A percentile compares a stretch with the other conserved stretches of the same genome.
Evolutionary conservation across 2,113 vertebrate species (phyloP).

Genomic region (Bufo bufo): DNA sequence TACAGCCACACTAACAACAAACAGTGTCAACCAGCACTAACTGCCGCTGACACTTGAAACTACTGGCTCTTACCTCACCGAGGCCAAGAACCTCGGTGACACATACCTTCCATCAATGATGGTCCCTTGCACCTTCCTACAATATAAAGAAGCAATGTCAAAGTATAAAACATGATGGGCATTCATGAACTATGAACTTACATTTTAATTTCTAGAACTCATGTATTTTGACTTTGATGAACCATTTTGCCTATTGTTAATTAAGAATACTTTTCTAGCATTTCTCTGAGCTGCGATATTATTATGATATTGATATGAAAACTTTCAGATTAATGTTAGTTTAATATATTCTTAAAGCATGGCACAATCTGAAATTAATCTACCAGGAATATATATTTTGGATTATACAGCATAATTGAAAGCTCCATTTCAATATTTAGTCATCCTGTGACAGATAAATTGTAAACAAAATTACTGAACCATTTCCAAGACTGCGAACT

Average conservation of each 20-base stretch:
- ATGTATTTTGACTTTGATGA: not conserved
- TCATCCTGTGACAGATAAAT: slow-evolving; percentile 43
- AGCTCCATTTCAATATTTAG: slow-evolving; percentile 12
- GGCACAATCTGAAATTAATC: slow-evolving; percentile 18
- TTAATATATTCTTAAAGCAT: slow-evolving; percentile 20
- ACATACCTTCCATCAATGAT: too few relatives aligned
- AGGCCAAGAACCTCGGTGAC: too few relatives aligned
- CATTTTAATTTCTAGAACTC: not conserved
- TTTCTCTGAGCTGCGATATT: not conserved
- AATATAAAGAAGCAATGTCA: not conserved
- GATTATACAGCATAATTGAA: slow-evolving; percentile 19
- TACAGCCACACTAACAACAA: too few relatives aligned
- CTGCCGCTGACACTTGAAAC: too few relatives aligned
- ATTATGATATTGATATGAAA: not conserved
- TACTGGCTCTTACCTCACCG: not conserved
- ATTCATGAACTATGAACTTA: not conserved
- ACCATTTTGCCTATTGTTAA: not conserved
- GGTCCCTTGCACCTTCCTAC: too few relatives aligned
- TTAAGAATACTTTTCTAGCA: not conserved
- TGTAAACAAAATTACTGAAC: slow-evolving; percentile 17
- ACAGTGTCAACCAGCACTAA: too few relatives aligned
- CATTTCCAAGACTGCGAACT: slow-evolving; percentile 56
- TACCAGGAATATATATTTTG: slow-evolving; percentile 2
- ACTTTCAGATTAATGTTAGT: not conserved
- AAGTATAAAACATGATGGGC: not conserved